Evolutionary conservation across 2,888 invertebrate species (phyloP).

Genomic region (Aspidiotus destructor): DNA sequence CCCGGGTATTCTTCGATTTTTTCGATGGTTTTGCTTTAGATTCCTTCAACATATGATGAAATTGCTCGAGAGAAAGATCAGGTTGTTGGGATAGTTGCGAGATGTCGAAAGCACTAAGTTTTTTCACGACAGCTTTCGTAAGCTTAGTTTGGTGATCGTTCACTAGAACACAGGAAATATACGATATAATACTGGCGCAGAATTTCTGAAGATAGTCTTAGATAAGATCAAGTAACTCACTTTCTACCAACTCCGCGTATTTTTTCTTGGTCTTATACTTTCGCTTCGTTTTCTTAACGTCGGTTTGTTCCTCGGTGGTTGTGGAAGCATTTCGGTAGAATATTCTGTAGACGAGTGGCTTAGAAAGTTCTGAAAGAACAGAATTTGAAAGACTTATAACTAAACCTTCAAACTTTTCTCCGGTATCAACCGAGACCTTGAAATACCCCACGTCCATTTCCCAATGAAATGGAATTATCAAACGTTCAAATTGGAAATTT

Average conservation of each 20-base stretch:
- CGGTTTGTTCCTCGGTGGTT: too few relatives aligned
- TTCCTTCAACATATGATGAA: not conserved
- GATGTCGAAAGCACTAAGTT: conserved; percentile 2
- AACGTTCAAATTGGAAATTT: too few relatives aligned
- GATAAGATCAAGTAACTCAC: not conserved
- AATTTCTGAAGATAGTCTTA: not conserved
- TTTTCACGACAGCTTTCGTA: conserved; percentile 16
- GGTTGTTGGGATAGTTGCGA: conserved; percentile 16
- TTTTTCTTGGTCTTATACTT: conserved; percentile 17
- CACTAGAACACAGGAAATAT: not conserved
- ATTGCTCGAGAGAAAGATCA: conserved; percentile 2
- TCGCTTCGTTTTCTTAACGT: conserved; percentile 1
- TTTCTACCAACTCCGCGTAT: conserved; percentile 13
- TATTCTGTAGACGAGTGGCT: too few relatives aligned
- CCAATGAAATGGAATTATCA: too few relatives aligned
- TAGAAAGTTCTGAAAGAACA: too few relatives aligned
- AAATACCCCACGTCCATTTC: too few relatives aligned
- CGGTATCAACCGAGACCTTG: too few relatives aligned
- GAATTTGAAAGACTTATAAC: too few relatives aligned
- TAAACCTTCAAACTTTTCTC: too few relatives aligned
- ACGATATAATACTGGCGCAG: not conserved
- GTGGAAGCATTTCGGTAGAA: too few relatives aligned
- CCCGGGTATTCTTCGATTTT: too few relatives aligned
- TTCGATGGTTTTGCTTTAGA: not conserved
- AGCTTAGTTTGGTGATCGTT: conserved; percentile 11